Conservation (phyloP, 35 echinoderm and acorn worm species). For the Heliocidaris tuberculata region DNA sequence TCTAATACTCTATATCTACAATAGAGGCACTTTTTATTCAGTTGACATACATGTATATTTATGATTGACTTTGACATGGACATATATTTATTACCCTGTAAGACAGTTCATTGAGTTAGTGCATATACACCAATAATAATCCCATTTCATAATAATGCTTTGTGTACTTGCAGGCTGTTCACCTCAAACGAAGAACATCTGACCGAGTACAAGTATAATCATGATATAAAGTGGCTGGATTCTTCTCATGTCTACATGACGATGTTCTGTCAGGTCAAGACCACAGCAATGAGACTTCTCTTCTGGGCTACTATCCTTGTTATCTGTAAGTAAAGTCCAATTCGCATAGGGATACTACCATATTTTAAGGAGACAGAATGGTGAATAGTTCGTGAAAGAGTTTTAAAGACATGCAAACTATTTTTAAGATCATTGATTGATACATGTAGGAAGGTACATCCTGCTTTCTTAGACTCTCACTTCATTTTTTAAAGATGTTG, state of each 20-base stretch:
- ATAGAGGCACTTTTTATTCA: neutral
- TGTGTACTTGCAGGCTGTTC: constrained; percentile 17
- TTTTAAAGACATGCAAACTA: no score
- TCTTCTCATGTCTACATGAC: constrained; percentile 67
- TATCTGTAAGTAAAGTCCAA: constrained; percentile 52
- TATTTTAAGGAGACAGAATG: no score
- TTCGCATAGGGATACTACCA: no score
- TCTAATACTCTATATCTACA: neutral
- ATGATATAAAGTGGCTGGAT: constrained; percentile 47
- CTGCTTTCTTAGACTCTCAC: no score
- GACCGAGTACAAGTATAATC: constrained; percentile 13
- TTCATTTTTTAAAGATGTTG: no score
- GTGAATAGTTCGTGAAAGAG: no score
- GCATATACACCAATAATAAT: neutral
- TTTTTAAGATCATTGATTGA: no score
- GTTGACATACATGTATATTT: no score
- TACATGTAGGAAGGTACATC: no score
- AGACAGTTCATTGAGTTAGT: no score
- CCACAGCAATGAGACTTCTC: constrained; percentile 70
- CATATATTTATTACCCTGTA: no score
- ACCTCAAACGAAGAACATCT: neutral
- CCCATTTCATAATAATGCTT: neutral
- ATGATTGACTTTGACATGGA: no score
- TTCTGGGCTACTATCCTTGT: constrained; percentile 63
- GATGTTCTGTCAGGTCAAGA: constrained; percentile 72